A percentile compares a stretch with the other conserved stretches of the same genome.
Conservation (phyloP, 2,113 vertebrate genomes). For the Onychostoma macrolepis region DNA sequence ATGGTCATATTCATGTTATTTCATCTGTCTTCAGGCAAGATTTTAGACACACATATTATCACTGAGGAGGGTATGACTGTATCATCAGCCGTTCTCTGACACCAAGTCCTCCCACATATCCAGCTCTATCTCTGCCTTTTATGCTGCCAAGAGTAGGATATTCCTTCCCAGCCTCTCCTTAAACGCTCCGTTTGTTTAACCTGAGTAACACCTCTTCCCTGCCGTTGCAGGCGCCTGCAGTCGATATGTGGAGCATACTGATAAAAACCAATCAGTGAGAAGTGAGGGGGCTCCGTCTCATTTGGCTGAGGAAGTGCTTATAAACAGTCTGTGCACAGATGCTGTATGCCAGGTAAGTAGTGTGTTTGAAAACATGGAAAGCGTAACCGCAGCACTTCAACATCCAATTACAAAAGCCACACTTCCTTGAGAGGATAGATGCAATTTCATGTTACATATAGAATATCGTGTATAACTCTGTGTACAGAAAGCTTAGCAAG, state of each 20-base stretch:
- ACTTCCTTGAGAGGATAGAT: neutral
- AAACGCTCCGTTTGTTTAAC: conserved; percentile 48
- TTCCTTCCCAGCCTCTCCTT: conserved; percentile 33
- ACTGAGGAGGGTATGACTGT: conserved; percentile 2
- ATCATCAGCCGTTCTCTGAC: conserved; percentile 8
- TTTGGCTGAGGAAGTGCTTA: conserved; percentile 50
- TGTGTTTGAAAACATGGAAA: conserved; percentile 35
- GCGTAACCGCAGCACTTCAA: neutral
- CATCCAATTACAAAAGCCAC: neutral
- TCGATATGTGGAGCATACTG: conserved; percentile 30
- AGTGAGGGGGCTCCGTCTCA: conserved; percentile 54
- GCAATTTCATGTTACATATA: neutral
- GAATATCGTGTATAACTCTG: neutral
- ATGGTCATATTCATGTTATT: neutral
- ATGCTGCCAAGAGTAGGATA: conserved; percentile 36
- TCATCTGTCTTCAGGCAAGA: conserved; percentile 27
- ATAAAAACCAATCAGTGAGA: conserved; percentile 48
- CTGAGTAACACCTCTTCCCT: conserved; percentile 31
- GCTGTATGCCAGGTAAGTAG: conserved; percentile 62
- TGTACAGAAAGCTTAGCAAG: neutral
- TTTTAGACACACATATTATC: conserved; percentile 24
- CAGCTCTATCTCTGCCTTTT: conserved; percentile 1
- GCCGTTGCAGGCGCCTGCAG: conserved; percentile 42
- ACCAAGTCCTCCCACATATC: neutral
- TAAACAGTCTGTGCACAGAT: conserved; percentile 32